A percentile compares a stretch with the other conserved stretches of the same genome.
These are phyloP conservation scores for Synanthedon myopaeformis DNA, from an alignment of 2,888 invertebrate genomes.

Conservation along the genomic window DNA sequence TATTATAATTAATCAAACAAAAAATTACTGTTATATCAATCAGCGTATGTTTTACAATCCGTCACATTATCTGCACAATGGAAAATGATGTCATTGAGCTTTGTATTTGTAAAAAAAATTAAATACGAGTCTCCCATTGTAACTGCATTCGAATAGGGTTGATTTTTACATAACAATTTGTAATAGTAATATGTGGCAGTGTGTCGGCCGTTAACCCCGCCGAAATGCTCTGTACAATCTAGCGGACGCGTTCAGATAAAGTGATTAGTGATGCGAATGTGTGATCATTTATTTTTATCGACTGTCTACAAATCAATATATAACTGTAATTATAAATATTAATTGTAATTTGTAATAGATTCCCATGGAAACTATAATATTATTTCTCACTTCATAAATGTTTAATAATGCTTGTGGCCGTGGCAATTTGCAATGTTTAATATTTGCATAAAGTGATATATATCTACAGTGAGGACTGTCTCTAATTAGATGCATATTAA, in stretches of 20 bases:
- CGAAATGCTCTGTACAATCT: slow-evolving; percentile 42
- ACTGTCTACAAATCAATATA: slow-evolving; percentile 5
- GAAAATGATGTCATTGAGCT: background rate
- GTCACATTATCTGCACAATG: background rate
- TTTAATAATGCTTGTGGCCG: too few species aligned
- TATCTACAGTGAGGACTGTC: too few species aligned
- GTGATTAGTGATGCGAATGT: slow-evolving; percentile 26
- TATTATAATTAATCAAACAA: too few species aligned
- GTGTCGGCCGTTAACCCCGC: slow-evolving; percentile 51
- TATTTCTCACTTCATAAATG: too few species aligned
- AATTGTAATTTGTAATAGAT: slow-evolving; percentile 2
- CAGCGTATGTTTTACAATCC: background rate
- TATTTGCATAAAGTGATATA: too few species aligned
- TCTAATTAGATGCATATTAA: too few species aligned
- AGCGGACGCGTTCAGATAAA: slow-evolving; percentile 39
- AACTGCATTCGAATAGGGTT: background rate
- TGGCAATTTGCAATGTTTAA: too few species aligned
- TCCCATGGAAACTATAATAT: too few species aligned
- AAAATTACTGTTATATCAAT: background rate
- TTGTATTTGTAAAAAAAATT: background rate
- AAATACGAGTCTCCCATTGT: background rate
- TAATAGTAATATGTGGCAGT: slow-evolving; percentile 50
- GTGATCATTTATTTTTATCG: slow-evolving; percentile 1
- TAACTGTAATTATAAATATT: too few species aligned
- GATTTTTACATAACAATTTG: background rate